Base-by-base conservation (phyloP, 2,113 vertebrate genomes). In the Phyllopteryx taeniolatus region DNA sequence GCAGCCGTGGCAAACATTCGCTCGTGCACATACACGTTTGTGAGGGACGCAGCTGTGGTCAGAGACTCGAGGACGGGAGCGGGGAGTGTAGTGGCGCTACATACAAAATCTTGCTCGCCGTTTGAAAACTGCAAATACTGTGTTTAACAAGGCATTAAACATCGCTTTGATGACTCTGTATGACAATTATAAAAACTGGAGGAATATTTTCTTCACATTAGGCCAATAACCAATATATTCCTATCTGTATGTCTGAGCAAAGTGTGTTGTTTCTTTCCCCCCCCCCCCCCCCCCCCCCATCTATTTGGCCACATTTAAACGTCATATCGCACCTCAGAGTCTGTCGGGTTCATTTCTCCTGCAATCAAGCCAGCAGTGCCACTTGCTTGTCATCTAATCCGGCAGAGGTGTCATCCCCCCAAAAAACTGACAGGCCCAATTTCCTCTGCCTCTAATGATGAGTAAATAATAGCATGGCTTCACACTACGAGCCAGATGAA, bases 381-480 rank as follows among this genome's bases (percentile, higher is more conserved):
- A 69, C 73, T 73, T 80, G 67, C 77, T 73, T 79, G 79, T 76
- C 80, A 82, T 67, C 73, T 80, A 72, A 88, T 86, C 77, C 85
- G 63, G 69, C 85, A 82, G 78, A 77, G 67, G 83, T 76, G 82
- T 77, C 83, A 88, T 87, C 35, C 35, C 35, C 35, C 35, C 75
- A 86, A 84, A 66, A 66, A 86, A 84, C 89, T 81, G 85, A 79
- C 86, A 78, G 83, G 78, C 64, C 78, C 81, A 80, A 85, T 92
- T 91, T 88, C 83, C 81, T 80, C 79, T 72, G 43, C 78, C 75
- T 86, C 75, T 80, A 89, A 90, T 88, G 83, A 85, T 72, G 56
- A 73, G 84, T 87, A 90, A 92, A 92, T 89, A 91, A 89, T 82
- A 77, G 77, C 79, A 49, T 79, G 63, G 81, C 73, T 77, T 84